Evolutionary conservation across 2,113 vertebrate genomes (phyloP), one percentile per base, ranked within the genome.

Genomic region (Notarius lentiginosus): DNA sequence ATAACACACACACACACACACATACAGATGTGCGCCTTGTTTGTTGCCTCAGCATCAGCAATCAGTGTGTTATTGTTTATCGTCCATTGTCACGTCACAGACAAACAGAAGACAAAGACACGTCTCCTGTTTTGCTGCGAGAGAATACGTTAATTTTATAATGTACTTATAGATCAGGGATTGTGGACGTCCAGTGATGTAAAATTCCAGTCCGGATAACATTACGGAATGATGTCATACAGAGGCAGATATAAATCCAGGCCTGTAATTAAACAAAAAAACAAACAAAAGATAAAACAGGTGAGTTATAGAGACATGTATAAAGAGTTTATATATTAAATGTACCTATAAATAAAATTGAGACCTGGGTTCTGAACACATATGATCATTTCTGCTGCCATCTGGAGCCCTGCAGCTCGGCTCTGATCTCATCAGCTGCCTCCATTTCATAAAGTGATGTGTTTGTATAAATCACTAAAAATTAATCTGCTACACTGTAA

Each of bases 11-110:
- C 91, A 88, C 89, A 89, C 77, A 86, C 86, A 88, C 90, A 88
- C 89, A 60, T 58, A 87, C 89, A 83, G 73, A 89, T 87, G 27
- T 73, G 58, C 83, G 70, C 49, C 84, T 86, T 79, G 90, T 90
- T 90, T 92, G 75, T 91, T 79, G 79, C 89, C 90, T 91, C 85
- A 91, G 92, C 89, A 93, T 93, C 93, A 92, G 92, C 88, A 90
- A 90, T 90, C 91, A 91, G 92, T 94, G 93, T 93, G 93, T 87
- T 91, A 92, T 93, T 94, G 93, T 95, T 94, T 93, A 93, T 91
- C 53, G 84, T 80, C 15, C 89, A 89, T 89, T 90, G 81, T 90
- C 47, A 76, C 49, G 1, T 93, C 92, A 93, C 92, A 94, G 92
- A 93, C 56, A 61, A n/a, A 72, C 30, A 51, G 12, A 65, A 76